Evolutionary conservation across 2,888 invertebrate genomes (phyloP).

Genomic region (Drosophila paramelanica): DNA sequence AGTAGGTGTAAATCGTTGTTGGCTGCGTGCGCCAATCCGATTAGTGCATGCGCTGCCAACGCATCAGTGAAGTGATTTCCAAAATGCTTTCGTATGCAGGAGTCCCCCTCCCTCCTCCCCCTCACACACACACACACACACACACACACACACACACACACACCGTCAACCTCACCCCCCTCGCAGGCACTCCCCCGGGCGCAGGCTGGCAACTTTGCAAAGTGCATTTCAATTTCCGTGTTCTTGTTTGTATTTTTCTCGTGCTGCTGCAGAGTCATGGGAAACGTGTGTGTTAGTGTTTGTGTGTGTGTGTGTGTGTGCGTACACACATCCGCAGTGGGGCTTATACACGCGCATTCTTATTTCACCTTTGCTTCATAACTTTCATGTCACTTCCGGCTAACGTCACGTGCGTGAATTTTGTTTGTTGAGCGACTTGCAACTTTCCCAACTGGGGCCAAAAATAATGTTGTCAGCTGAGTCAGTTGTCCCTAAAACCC

Average conservation of each 20-base stretch:
- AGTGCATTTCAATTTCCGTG: constrained; percentile 60
- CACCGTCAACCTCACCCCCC: no score
- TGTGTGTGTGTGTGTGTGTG: not conserved
- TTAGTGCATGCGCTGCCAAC: constrained; percentile 39
- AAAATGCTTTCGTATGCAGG: constrained; percentile 9
- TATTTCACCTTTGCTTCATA: constrained; percentile 17
- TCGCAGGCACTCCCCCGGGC: not conserved
- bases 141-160: no score
- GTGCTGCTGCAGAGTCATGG: not conserved
- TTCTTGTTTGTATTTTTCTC: not conserved
- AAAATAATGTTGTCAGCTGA: constrained; percentile 24
- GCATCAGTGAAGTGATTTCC: constrained; percentile 23
- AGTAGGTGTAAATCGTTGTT: not conserved
- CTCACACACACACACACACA: no score
- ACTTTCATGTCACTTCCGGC: constrained; percentile 39
- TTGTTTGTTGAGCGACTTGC: constrained; percentile 26
- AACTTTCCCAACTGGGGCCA: constrained; percentile 3
- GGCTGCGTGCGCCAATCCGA: constrained; percentile 35
- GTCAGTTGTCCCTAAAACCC: not conserved
- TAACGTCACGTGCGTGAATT: constrained; percentile 21
- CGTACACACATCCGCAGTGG: not conserved
- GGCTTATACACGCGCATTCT: not conserved
- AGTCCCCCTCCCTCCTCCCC: no score
- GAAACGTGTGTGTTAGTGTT: not conserved
- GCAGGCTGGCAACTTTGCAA: constrained; percentile 6